Evolutionary conservation across 2,888 invertebrate species (phyloP).

Genomic region (Eupithecia tripunctaria): DNA sequence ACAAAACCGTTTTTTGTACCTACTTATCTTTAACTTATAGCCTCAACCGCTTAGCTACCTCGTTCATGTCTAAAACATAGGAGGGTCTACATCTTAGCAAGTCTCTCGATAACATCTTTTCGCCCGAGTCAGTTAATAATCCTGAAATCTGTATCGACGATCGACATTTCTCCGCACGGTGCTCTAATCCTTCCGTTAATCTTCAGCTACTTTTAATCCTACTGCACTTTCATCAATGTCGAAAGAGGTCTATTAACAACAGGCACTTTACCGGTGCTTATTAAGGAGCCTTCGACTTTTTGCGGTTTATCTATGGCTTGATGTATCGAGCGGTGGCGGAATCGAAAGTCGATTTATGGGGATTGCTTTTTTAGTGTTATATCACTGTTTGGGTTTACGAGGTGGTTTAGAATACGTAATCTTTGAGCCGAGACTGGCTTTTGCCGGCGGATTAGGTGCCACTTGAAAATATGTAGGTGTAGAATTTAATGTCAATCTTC

Average conservation of each 20-base stretch:
- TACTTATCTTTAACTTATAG: neutral
- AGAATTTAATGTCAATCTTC: neutral
- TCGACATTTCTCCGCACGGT: conserved; percentile 27
- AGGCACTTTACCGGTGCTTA: conserved; percentile 32
- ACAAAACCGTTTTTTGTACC: neutral
- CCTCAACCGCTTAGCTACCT: neutral
- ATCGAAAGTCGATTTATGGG: conserved; percentile 26
- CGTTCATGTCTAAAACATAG: neutral
- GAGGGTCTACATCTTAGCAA: conserved; percentile 4
- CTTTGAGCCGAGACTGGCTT: neutral
- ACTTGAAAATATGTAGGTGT: neutral
- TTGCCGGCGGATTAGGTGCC: neutral
- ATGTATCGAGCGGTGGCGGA: conserved; percentile 28
- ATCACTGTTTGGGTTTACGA: conserved; percentile 13
- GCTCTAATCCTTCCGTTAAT: conserved; percentile 43
- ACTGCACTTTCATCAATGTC: conserved; percentile 50
- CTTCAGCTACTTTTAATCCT: conserved; percentile 24
- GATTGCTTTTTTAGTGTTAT: conserved; percentile 14
- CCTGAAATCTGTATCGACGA: conserved; percentile 15
- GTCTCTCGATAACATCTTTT: neutral
- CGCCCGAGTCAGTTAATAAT: conserved; percentile 10
- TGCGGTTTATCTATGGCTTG: conserved; percentile 36
- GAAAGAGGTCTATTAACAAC: conserved; percentile 45
- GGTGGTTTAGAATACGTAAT: conserved; percentile 9
- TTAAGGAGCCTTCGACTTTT: conserved; percentile 29